Evolutionary conservation across 1,140 invertebrate species (phyloP).

Genomic region (Portunus trituberculatus): DNA sequence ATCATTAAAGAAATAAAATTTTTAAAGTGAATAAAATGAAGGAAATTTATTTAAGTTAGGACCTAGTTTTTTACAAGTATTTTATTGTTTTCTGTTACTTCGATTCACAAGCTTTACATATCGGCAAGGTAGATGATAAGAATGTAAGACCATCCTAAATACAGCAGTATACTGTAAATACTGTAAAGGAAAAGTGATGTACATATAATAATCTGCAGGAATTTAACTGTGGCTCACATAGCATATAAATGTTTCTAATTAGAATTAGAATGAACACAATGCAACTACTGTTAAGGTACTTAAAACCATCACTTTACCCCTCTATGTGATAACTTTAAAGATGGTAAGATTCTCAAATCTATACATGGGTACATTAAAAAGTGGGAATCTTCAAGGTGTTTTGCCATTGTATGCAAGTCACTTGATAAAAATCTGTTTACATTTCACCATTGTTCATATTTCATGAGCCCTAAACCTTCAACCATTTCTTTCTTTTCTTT

Average conservation of each 20-base stretch:
- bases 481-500: neutral
- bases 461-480: neutral
- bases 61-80: constrained; percentile 40
- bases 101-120: constrained; percentile 72
- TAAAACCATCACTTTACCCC: constrained; percentile 68
- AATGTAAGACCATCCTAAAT: constrained; percentile 74
- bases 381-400: constrained; percentile 40
- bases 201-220: neutral
- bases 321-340: constrained; percentile 64
- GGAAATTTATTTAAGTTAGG: neutral
- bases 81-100: constrained; percentile 71
- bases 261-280: neutral
- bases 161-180: constrained; percentile 72
- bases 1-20: too few species aligned
- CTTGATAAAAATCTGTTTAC: neutral
- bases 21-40: neutral
- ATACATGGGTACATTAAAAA: constrained; percentile 31
- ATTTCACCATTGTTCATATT: neutral
- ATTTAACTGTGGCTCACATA: neutral
- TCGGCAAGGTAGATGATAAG: constrained; percentile 73
- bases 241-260: constrained; percentile 9
- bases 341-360: constrained; percentile 57
- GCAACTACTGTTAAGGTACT: neutral
- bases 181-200: constrained; percentile 71
- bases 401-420: neutral